Evolutionary conservation across 2,888 invertebrate species (phyloP), one percentile per base, ranked within the genome.

Genomic region (Cabera pusaria): DNA sequence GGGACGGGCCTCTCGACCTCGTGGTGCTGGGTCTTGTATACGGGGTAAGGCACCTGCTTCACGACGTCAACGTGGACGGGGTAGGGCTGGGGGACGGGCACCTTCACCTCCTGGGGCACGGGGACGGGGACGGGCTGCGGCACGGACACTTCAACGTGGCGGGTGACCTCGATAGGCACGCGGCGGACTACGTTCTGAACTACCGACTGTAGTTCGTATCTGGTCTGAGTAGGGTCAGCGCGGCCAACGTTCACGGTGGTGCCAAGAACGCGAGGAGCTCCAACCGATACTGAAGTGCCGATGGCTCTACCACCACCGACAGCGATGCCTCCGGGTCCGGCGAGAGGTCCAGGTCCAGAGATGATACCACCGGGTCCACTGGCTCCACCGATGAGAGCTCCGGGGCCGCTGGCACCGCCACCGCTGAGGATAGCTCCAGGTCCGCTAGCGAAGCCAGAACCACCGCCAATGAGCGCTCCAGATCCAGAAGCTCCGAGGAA

Each of bases 31-130:
- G 85, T 87, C 56, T 83, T 87, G 69, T 79, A 79, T 0, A 88
- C 87, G 1, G 83, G 79, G 62, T 88, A 87, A 2, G 88, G 88
- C 1, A 88, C 85, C 21, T 84, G 72, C 49, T 83, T 83, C 5
- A 84, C 74, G 1, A 88, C 86, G 18, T 87, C 80, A 0, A 87
- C 86, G 32, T 72, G 82, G 0, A 88, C 87, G 2, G 80, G 81
- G 77, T 87, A 87, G 40, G 88, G 88, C 42, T 87, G 83, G 0
- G 88, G 88, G 0, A 88, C 87, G 18, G 84, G 81, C 1, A 88
- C 87, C 38, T 59, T 72, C 6, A 88, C 76, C 50, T 86, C 83
- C 3, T 85, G 76, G 6, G 75, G 83, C 1, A 87, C 86, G 2
- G 86, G 87, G 2, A 81, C 78, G 0, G 85, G 76, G 1, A 73